These are phyloP conservation scores for Amiota mariae DNA, from an alignment of 2,888 invertebrate species.

Conservation along the genomic window DNA sequence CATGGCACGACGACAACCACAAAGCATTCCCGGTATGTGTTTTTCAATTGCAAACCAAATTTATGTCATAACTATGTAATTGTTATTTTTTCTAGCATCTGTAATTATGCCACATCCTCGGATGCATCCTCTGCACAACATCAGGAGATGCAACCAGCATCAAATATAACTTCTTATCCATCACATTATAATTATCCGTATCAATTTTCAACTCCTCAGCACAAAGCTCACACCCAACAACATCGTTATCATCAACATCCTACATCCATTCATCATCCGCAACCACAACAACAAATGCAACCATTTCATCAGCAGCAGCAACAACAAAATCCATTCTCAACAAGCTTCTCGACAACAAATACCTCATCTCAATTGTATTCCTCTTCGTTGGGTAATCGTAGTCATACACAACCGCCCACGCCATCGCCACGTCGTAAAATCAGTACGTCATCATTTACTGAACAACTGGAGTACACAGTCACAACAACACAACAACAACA, in stretches of 20 bases:
- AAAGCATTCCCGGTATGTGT: background rate
- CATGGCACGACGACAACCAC: background rate
- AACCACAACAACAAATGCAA: conserved; percentile 38
- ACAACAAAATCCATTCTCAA: conserved; percentile 76
- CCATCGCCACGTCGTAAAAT: conserved; percentile 84
- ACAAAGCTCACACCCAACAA: background rate
- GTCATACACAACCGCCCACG: conserved; percentile 76
- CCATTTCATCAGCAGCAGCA: conserved; percentile 37
- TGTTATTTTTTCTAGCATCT: too few relatives aligned
- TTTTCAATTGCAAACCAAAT: background rate
- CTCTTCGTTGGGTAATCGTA: conserved; percentile 70
- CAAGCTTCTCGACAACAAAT: conserved; percentile 73
- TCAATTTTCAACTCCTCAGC: background rate
- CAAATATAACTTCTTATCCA: too few relatives aligned
- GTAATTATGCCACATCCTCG: too few relatives aligned
- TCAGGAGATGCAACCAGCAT: too few relatives aligned
- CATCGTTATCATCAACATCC: conserved; percentile 44
- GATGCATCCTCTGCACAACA: too few relatives aligned
- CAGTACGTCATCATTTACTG: conserved; percentile 81
- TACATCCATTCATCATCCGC: conserved; percentile 47
- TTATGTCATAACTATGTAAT: too few relatives aligned
- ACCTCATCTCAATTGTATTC: conserved; percentile 71
- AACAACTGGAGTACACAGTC: conserved; percentile 68
- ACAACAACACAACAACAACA: background rate
- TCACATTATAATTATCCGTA: too few relatives aligned